Evolutionary conservation across 2,888 invertebrate species (phyloP).

Genomic region (Chrysolina americana): DNA sequence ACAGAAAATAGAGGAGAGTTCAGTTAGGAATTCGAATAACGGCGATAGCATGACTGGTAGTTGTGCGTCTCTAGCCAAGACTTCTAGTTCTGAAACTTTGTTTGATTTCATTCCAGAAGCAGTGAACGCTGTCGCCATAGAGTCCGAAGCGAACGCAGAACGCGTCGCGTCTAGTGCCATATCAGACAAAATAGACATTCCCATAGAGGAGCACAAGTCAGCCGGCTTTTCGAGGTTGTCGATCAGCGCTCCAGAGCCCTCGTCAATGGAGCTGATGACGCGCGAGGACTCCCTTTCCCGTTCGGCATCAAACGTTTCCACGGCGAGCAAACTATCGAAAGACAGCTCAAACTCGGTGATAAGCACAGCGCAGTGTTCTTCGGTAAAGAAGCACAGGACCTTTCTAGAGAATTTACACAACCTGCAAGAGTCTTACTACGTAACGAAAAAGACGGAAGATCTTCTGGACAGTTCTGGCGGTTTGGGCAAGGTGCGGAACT

Average conservation of each 20-base stretch:
- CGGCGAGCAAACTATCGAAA: constrained; percentile 49
- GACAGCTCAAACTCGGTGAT: constrained; percentile 69
- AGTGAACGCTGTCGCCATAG: constrained; percentile 58
- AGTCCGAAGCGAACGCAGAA: constrained; percentile 50
- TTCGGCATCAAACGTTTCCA: constrained; percentile 65
- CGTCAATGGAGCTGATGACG: constrained; percentile 66
- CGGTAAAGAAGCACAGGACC: constrained; percentile 72
- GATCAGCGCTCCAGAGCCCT: constrained; percentile 76
- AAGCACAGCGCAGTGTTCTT: constrained; percentile 70
- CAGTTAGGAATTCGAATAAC: constrained; percentile 57
- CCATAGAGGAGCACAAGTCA: constrained; percentile 59
- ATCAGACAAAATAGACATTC: constrained; percentile 72
- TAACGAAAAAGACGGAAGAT: constrained; percentile 65
- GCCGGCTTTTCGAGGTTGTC: constrained; percentile 66
- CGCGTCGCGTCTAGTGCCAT: constrained; percentile 73
- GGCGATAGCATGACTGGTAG: constrained; percentile 51
- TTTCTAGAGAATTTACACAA: constrained; percentile 71
- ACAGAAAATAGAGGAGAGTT: constrained; percentile 77
- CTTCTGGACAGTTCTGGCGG: constrained; percentile 59
- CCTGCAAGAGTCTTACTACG: constrained; percentile 59
- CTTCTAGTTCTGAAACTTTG: constrained; percentile 66
- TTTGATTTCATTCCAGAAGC: constrained; percentile 61
- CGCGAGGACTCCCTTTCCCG: constrained; percentile 63
- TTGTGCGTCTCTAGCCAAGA: constrained; percentile 55
- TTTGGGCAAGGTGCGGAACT: constrained; percentile 85